phyloP scores from a whole-genome alignment of 2,888 invertebrate genomes.

The Eremobia ochroleuca region DNA sequence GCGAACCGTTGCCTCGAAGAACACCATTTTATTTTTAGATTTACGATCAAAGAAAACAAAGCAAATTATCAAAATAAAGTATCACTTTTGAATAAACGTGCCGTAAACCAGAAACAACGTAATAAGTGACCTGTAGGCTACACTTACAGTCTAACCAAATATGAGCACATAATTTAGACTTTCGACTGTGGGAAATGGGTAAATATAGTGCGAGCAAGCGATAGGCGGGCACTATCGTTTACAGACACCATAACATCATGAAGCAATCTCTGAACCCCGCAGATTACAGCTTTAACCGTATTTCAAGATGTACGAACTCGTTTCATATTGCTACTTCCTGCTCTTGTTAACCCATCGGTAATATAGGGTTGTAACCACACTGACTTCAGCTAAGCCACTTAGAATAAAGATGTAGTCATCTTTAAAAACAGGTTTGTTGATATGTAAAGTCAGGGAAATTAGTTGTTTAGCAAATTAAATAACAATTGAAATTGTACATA shows the following conservation, averaged over 20 bases:
- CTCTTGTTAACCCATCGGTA: constrained; percentile 40
- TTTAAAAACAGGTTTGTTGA: not conserved
- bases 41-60: not conserved
- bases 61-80: not conserved
- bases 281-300: constrained; percentile 41
- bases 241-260: constrained; percentile 44
- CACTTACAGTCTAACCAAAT: constrained; percentile 36
- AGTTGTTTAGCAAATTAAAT: too few species aligned
- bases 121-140: constrained; percentile 7
- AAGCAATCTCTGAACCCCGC: constrained; percentile 49
- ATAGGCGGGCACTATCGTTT: constrained; percentile 48
- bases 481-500: too few species aligned
- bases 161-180: constrained; percentile 40
- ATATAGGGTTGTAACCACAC: not conserved
- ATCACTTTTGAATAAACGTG: not conserved
- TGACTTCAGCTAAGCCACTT: not conserved
- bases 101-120: not conserved
- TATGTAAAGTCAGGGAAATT: too few species aligned
- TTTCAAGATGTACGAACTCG: constrained; percentile 44
- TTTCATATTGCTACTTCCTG: constrained; percentile 45
- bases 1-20: too few species aligned
- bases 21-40: not conserved
- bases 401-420: not conserved
- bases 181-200: constrained; percentile 58
- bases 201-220: constrained; percentile 43